Percentiles rank a stretch among this genome's conserved stretches.
These are phyloP conservation scores for Stegodyphus mimosarum DNA, from an alignment of 1,140 invertebrate species.

Conservation along the genomic window DNA sequence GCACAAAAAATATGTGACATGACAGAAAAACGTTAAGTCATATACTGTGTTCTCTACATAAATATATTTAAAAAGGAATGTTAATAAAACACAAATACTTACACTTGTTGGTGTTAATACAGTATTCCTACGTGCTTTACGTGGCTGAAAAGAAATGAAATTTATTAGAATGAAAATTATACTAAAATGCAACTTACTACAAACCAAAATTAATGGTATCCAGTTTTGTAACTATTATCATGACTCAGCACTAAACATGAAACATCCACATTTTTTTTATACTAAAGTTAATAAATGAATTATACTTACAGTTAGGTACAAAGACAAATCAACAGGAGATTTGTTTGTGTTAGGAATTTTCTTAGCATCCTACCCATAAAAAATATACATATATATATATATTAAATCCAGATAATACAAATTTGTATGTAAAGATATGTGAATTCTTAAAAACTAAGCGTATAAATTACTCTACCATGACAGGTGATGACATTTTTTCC, in stretches of 20 bases:
- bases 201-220: background rate
- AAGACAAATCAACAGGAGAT: conserved; percentile 47
- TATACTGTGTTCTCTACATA: too few relatives aligned
- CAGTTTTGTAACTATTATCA: background rate
- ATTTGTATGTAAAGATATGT: background rate
- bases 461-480: conserved; percentile 63
- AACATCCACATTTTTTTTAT: background rate
- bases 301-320: conserved; percentile 59
- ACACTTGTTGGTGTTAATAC: conserved; percentile 20
- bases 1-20: too few relatives aligned
- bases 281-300: background rate
- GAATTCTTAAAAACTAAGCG: background rate
- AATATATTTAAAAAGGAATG: too few relatives aligned
- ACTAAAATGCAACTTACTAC: background rate
- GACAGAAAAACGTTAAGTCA: too few relatives aligned
- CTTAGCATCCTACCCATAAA: conserved; percentile 66
- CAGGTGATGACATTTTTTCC: conserved; percentile 69
- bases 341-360: conserved; percentile 64
- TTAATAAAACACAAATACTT: conserved; percentile 5
- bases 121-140: conserved; percentile 19
- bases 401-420: background rate
- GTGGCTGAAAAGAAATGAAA: conserved; percentile 37
- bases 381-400: conserved; percentile 21
- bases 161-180: background rate
- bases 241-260: too few relatives aligned